These are phyloP conservation scores for Heliothis subflexa DNA, from an alignment of 1,140 invertebrate species.

Conservation along the genomic window DNA sequence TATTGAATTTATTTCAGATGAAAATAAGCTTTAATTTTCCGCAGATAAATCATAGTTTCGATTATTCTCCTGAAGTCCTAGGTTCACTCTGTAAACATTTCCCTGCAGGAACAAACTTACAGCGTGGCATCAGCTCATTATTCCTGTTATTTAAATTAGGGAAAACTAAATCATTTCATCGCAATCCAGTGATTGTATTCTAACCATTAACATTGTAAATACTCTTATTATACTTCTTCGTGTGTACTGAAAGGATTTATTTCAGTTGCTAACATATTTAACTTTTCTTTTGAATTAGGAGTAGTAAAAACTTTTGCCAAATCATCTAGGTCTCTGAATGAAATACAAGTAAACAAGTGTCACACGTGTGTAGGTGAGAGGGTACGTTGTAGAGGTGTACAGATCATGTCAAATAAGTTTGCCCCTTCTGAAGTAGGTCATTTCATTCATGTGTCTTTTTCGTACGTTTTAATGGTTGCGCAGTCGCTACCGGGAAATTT, in stretches of 20 bases:
- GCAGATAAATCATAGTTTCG: no score
- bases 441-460: no score
- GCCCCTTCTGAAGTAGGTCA: no score
- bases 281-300: neutral
- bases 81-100: neutral
- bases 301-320: neutral
- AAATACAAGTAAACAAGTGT: neutral
- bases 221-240: slow-evolving; percentile 37
- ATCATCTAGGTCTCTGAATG: neutral
- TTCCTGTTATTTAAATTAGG: slow-evolving; percentile 29
- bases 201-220: slow-evolving; percentile 69
- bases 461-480: no score
- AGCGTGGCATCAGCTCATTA: slow-evolving; percentile 29
- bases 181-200: slow-evolving; percentile 34
- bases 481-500: no score
- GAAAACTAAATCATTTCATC: slow-evolving; percentile 45
- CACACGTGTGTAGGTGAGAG: no score
- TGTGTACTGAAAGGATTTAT: slow-evolving; percentile 38
- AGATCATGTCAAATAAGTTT: no score
- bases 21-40: no score
- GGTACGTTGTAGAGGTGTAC: no score
- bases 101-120: slow-evolving; percentile 35
- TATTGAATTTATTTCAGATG: no score
- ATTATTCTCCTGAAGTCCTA: no score
- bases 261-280: slow-evolving; percentile 35